A percentile compares a stretch with the other conserved stretches of the same genome.
These are phyloP conservation scores for Molothrus aeneus DNA, from an alignment of 2,797 vertebrate species.

Conservation along the genomic window DNA sequence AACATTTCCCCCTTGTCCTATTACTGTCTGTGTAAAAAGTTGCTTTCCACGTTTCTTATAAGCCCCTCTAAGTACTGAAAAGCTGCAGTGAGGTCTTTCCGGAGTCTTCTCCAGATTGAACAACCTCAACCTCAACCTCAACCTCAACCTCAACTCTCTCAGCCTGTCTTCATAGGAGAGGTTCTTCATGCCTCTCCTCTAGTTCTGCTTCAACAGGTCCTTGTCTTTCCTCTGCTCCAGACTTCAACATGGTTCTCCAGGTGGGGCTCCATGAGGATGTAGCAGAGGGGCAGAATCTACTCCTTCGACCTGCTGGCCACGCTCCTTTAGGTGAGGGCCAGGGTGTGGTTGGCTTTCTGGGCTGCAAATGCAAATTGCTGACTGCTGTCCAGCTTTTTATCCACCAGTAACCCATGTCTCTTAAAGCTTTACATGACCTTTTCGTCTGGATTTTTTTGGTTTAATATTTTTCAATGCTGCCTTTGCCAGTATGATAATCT, in stretches of 20 bases:
- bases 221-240: background rate
- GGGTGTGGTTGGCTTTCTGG: background rate
- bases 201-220: background rate
- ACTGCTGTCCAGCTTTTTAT: background rate
- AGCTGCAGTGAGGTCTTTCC: background rate
- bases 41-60: background rate
- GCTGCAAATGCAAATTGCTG: background rate
- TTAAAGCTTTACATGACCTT: background rate
- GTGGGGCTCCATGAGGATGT: background rate
- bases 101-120: background rate
- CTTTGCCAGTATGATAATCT: background rate
- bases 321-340: background rate
- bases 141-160: background rate
- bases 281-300: background rate
- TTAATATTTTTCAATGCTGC: background rate
- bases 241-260: background rate
- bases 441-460: background rate
- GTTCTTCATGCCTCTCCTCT: background rate
- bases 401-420: background rate
- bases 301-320: accelerated
- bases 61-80: background rate
- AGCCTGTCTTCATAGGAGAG: background rate
- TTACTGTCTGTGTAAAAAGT: background rate
- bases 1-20: background rate
- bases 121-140: background rate